Base-by-base conservation (phyloP, 2,797 vertebrate genomes). In the Lagorchestes hirsutus region DNA sequence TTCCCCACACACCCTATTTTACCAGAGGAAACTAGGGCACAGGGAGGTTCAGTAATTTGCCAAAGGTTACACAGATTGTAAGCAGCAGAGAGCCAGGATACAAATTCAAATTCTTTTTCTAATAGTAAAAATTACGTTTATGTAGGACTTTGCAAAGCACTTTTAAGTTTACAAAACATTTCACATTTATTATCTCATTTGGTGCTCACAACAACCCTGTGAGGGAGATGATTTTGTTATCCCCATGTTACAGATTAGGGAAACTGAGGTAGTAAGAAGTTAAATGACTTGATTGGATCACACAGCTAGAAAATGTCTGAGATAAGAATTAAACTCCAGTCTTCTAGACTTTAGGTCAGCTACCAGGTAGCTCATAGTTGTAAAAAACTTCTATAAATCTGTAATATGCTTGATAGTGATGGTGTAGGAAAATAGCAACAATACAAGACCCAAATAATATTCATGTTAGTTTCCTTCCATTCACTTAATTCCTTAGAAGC, bases 301-400 rank as follows among this genome's bases (percentile, higher is more conserved):
- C 40, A 22, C 40, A 82, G 67, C 67, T 40, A 74, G 74, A 82
- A 82, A 50, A 24, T 50, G 22, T 82, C 74, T 50, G 74, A 87
- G 40, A 27, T 0, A 40, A n/a, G n/a, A 91, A 94, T 95, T 87
- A 14, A 90, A 50, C 95, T 92, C 55, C 94, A 24, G 0, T 0
- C 94, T 94, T 57, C 94, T 96, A 12, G 87, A 50, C 40, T 87
- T 50, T 46, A 46, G 27, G 74, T 87, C 0, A 82, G 18, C n/a
- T 82, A 82, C 74, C n/a, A 40, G 11, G 5, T 40, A 22, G 22
- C 22, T 82, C 8, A 40, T 82, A 10, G 40, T 82, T 82, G 8
- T 46, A 27, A 46, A 46, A 40, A 87, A 11, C 8, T 8, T 82
- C 40, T 46, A 27, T 82, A 50, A 87, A 46, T 87, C 74, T 50